Evolutionary conservation across 2,888 invertebrate genomes (phyloP).

Genomic region (Halocaridina rubra): DNA sequence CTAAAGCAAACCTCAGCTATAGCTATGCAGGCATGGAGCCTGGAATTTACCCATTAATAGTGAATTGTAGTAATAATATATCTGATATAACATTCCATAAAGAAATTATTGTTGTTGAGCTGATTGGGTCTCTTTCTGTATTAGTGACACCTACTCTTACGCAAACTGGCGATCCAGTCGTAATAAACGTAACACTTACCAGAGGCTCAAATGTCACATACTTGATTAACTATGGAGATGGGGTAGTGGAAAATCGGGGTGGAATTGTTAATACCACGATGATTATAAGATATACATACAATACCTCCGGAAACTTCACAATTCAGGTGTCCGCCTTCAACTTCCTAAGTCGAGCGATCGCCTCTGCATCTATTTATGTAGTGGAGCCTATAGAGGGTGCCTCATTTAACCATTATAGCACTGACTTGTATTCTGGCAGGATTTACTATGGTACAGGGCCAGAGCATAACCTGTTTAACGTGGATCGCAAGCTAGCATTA

Average conservation of each 20-base stretch:
- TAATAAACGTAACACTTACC: background rate
- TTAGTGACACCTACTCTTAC: background rate
- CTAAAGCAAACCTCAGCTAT: background rate
- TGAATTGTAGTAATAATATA: constrained; percentile 10
- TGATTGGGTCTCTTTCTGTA: background rate
- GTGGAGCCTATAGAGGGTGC: background rate
- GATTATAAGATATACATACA: background rate
- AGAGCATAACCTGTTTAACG: constrained; percentile 4
- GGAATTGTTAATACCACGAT: background rate
- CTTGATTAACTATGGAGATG: constrained; percentile 37
- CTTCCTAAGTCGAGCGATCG: background rate
- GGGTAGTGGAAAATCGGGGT: background rate
- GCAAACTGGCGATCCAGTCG: background rate
- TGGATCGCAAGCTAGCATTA: background rate
- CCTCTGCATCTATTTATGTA: background rate
- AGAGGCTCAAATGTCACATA: constrained; percentile 31
- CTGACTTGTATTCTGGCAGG: constrained; percentile 24
- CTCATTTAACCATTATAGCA: background rate
- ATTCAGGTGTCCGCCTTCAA: constrained; percentile 26
- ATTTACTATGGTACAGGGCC: constrained; percentile 1
- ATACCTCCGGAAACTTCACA: constrained; percentile 4
- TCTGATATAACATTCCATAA: background rate
- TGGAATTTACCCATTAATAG: background rate
- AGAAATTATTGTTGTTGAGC: background rate
- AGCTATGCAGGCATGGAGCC: background rate